These are phyloP conservation scores for Cairina moschata DNA, from an alignment of 2,113 vertebrate genomes.

Conservation along the genomic window DNA sequence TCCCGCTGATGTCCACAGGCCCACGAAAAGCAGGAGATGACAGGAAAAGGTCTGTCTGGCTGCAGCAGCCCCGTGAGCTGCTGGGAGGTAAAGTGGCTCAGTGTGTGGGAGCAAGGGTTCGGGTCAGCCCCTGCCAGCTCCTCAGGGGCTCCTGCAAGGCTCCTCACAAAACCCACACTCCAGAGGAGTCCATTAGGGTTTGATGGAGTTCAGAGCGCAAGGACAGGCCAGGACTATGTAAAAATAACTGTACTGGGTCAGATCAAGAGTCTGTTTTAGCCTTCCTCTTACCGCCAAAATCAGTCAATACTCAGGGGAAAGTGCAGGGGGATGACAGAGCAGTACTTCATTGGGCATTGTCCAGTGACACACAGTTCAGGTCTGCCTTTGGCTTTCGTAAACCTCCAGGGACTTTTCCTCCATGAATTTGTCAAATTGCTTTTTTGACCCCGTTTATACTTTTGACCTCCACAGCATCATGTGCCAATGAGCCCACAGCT, in stretches of 20 bases:
- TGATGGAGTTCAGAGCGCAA: background rate
- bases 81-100: no score
- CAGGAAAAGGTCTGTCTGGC: no score
- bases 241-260: background rate
- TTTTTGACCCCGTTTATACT: slow-evolving; percentile 58
- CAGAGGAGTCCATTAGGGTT: background rate
- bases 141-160: background rate
- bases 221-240: background rate
- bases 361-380: background rate
- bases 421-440: slow-evolving; percentile 35
- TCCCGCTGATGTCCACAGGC: no score
- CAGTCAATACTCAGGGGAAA: background rate
- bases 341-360: background rate
- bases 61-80: no score
- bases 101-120: background rate
- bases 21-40: no score
- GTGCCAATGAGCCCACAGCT: background rate
- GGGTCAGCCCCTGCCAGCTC: background rate
- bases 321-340: background rate
- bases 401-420: slow-evolving; percentile 56
- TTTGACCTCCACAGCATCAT: slow-evolving; percentile 47
- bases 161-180: background rate
- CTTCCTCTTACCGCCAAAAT: background rate
- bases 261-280: background rate
- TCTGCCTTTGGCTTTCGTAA: slow-evolving; percentile 39